Percentiles rank a stretch among this genome's conserved stretches.
Evolutionary conservation across 1,140 invertebrate genomes (phyloP).

Genomic region (Drosophila prosaltans): DNA sequence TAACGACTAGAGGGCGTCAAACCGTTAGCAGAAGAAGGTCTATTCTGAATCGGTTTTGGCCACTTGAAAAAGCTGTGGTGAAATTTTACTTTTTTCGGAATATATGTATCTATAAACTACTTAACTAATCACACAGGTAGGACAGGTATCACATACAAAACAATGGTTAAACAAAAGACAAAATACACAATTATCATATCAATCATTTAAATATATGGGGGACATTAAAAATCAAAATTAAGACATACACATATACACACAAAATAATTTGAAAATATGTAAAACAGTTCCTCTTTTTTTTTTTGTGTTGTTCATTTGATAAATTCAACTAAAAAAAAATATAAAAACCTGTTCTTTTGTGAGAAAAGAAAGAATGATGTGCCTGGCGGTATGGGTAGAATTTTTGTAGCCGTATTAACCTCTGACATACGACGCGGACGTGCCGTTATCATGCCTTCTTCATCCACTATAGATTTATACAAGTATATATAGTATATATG

Average conservation of each 20-base stretch:
- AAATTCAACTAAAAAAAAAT: constrained; percentile 49
- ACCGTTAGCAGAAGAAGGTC: not conserved
- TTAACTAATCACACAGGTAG: constrained; percentile 42
- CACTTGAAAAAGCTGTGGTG: not conserved
- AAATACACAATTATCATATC: constrained; percentile 39
- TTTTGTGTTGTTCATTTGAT: constrained; percentile 15
- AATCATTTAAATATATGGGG: constrained; percentile 25
- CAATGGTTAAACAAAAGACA: constrained; percentile 55
- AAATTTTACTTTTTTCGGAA: not conserved
- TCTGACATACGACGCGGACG: constrained; percentile 96
- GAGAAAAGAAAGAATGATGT: constrained; percentile 98
- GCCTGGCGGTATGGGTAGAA: constrained; percentile 96
- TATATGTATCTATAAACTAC: constrained; percentile 22
- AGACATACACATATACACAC: constrained; percentile 36
- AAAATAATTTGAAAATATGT: constrained; percentile 11
- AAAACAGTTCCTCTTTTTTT: not conserved
- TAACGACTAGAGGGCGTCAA: constrained; percentile 24
- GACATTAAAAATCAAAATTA: constrained; percentile 28
- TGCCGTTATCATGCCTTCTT: constrained; percentile 88
- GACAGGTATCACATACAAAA: constrained; percentile 36
- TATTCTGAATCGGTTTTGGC: not conserved
- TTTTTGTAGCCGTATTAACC: constrained; percentile 91
- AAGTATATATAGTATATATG: constrained; percentile 49
- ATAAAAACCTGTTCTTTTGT: constrained; percentile 93
- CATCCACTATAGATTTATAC: constrained; percentile 83